Base-by-base conservation (phyloP, 2,113 vertebrate genomes). In the Hippocampus abdominalis region DNA sequence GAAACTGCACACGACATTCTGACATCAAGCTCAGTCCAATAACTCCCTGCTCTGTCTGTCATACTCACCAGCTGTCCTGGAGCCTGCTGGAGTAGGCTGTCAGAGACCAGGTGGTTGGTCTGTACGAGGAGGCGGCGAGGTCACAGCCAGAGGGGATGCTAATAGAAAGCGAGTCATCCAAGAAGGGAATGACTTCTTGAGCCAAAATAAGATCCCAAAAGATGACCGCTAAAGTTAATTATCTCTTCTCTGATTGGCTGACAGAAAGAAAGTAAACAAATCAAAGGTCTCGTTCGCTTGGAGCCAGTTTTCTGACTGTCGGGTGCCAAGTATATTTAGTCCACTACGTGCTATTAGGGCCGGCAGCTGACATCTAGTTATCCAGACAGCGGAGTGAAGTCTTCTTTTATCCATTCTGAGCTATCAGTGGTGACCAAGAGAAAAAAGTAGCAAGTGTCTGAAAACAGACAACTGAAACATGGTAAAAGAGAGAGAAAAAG, bases 21-120 rank as follows among this genome's bases (percentile, higher is more conserved):
- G 75, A 79, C 71, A 62, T 64, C 42, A 1, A 53, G 72, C 65
- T 67, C 68, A 40, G 63, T 73, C 77, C 63, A 79, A 75, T 73
- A 53, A 48, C 39, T 42, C 62, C n/a, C 62, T 40, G 36, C 71
- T 57, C 66, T 53, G 74, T 40, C 75, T 76, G 71, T 75, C 57
- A 66, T 44, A 77, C 79, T 75, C 51, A 65, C 68, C 84, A 88
- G 88, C 83, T 89, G 87, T 87, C 81, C 79, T 46, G 65, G 57
- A 76, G 64, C 76, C 87, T 79, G 81, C 77, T 78, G 75, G 73
- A 64, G 72, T 80, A 86, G 79, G 78, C 74, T 81, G 83, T 65
- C 66, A 80, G 79, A 84, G 75, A 73, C 88, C 88, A 89, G 88
- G 88, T 90, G 87, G 83, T 51, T 76, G 77, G 66, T 64, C 39